Conservation (phyloP, 2,888 invertebrate species). For the Drosophila eohydei region DNA sequence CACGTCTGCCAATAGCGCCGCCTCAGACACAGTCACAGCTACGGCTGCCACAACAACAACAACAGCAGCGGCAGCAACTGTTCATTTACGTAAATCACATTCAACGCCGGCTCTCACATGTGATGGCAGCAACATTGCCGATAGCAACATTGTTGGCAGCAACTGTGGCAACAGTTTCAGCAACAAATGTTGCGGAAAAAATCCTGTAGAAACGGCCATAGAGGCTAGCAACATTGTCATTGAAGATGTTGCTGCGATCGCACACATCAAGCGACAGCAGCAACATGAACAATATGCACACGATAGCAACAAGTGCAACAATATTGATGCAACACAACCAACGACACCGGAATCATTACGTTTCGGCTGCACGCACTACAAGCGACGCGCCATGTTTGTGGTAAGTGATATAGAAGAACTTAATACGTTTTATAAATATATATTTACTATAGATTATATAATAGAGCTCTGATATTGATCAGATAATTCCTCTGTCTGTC, state of each 20-base stretch:
- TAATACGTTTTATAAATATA: no score
- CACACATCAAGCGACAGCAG: slow-evolving; percentile 48
- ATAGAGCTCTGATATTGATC: no score
- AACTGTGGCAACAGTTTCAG: slow-evolving; percentile 30
- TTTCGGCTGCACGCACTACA: slow-evolving; percentile 92
- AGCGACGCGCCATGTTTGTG: slow-evolving; percentile 93
- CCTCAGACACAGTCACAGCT: slow-evolving; percentile 21
- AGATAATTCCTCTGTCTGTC: neutral
- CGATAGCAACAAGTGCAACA: slow-evolving; percentile 22
- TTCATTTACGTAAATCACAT: slow-evolving; percentile 69
- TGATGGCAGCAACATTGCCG: slow-evolving; percentile 17
- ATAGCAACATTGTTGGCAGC: slow-evolving; percentile 15
- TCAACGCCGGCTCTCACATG: slow-evolving; percentile 69
- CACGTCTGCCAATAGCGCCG: slow-evolving; percentile 33
- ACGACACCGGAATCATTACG: slow-evolving; percentile 69
- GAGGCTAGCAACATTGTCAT: slow-evolving; percentile 48
- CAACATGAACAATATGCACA: slow-evolving; percentile 53
- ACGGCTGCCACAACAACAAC: slow-evolving; percentile 16
- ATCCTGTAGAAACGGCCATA: slow-evolving; percentile 30
- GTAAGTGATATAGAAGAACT: slow-evolving; percentile 86
- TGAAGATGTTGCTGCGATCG: slow-evolving; percentile 47
- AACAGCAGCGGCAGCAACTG: slow-evolving; percentile 16
- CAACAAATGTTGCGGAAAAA: slow-evolving; percentile 26
- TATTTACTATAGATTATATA: no score
- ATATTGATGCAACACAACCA: slow-evolving; percentile 38